Evolutionary conservation across 2,113 vertebrate species (phyloP), one percentile per base, ranked within the genome.

Genomic region (Tupaia tana): DNA sequence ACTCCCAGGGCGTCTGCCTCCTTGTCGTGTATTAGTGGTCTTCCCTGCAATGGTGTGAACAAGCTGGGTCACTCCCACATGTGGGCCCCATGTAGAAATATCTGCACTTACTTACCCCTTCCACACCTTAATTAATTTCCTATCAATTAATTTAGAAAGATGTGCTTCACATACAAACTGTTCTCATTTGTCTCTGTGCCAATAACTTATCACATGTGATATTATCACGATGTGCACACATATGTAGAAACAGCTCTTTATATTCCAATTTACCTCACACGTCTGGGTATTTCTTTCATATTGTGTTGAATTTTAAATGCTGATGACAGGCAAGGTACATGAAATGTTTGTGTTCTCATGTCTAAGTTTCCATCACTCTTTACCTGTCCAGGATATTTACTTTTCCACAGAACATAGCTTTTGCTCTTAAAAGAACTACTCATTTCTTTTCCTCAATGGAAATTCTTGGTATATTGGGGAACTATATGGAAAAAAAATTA

Each of bases 341-440:
- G n/a, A 7, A 88, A 96, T 94, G 69, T 95, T 95, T 97, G 56
- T 80, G 89, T 95, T 92, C 87, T 97, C 52, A 0, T 90, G 93
- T 98, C 61, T 79, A 97, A 97, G 83, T 90, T 90, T 97, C 83
- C 96, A 96, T 97, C 86, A 94, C 91, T 98, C 91, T 97, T 97
- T 95, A 96, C 58, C 85, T 98, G 90, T 94, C 86, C 97, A 75
- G 93, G 93, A 96, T 97, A 97, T 97, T 97, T 98, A 96, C 89
- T 97, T 95, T 94, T 97, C 92, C 91, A 89, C 54, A 95, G 93
- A 86, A 93, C 54, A 74, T 58, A 0, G 2, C 58, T 95, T 98
- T 97, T 85, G 87, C 94, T 96, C 94, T 96, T 94, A 93, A 97
- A 95, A 91, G 92, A 75, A 14, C 52, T 93, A 64, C 81, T 97